A percentile compares a stretch with the other conserved stretches of the same genome.
Evolutionary conservation across 2,113 vertebrate species (phyloP).

Genomic region (Trachemys scripta): DNA sequence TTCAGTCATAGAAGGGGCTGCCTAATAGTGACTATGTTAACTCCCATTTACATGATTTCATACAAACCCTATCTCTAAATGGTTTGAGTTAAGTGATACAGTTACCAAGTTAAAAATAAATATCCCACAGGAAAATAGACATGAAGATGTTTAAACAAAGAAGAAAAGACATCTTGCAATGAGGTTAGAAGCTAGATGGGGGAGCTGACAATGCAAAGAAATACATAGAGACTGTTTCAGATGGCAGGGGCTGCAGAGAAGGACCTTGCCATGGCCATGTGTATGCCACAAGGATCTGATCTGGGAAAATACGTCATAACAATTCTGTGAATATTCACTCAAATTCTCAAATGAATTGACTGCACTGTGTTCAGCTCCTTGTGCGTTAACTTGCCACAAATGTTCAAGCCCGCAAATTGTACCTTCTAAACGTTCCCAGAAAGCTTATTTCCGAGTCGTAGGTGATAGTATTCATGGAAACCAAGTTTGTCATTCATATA

Average conservation of each 20-base stretch:
- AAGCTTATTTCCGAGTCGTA: background rate
- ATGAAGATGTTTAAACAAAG: slow-evolving; percentile 32
- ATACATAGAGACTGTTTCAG: background rate
- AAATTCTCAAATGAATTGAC: background rate
- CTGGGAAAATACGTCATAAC: accelerated
- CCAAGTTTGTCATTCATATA: background rate
- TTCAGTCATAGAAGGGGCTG: background rate
- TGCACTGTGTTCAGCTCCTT: background rate
- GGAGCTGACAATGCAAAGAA: background rate
- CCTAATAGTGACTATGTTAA: background rate
- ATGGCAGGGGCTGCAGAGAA: background rate
- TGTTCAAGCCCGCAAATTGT: background rate
- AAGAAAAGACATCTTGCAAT: slow-evolving; percentile 14
- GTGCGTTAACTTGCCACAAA: background rate
- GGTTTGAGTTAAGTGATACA: background rate
- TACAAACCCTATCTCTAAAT: background rate
- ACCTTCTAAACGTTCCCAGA: background rate
- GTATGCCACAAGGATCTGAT: accelerated
- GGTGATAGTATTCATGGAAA: background rate
- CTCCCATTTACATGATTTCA: background rate
- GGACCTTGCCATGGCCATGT: background rate
- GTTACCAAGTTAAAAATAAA: background rate
- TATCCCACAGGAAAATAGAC: slow-evolving; percentile 17
- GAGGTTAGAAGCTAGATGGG: background rate
- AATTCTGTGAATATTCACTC: background rate